Evolutionary conservation across 2,797 vertebrate species (phyloP).

Genomic region (Columba guinea): DNA sequence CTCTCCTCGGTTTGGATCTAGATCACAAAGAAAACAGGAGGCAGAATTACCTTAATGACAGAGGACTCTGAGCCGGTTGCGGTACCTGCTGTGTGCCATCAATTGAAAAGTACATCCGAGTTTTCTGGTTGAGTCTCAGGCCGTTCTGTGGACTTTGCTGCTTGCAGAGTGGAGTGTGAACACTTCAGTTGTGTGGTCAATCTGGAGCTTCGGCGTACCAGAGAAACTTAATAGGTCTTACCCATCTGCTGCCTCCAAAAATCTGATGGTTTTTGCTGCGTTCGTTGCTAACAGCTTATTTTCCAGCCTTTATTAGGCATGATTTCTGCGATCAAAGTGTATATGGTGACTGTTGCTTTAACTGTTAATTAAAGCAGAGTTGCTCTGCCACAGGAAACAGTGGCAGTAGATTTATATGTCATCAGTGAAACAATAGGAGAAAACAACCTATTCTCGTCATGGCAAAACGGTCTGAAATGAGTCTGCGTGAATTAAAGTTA

Average conservation of each 20-base stretch:
- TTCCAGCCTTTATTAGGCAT: background rate
- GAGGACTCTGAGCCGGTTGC: background rate
- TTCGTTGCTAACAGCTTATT: background rate
- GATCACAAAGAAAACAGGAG: background rate
- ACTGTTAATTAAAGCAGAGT: background rate
- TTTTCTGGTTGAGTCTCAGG: background rate
- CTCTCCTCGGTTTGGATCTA: background rate
- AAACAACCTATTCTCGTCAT: background rate
- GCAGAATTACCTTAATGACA: background rate
- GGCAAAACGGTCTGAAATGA: background rate
- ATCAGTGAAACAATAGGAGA: background rate
- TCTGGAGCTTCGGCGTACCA: background rate
- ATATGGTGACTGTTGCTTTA: background rate
- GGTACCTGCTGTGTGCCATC: background rate
- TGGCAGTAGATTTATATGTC: accelerated
- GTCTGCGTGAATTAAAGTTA: background rate
- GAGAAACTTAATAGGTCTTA: background rate
- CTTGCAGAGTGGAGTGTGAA: background rate
- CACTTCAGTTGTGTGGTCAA: background rate
- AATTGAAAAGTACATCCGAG: background rate
- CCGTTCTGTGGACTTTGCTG: background rate
- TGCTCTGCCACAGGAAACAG: background rate
- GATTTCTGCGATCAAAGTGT: background rate
- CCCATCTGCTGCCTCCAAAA: background rate
- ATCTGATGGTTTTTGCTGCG: background rate